Base-by-base conservation (phyloP, 64 coral and sea anemone genomes). In the Porites australiensis region DNA sequence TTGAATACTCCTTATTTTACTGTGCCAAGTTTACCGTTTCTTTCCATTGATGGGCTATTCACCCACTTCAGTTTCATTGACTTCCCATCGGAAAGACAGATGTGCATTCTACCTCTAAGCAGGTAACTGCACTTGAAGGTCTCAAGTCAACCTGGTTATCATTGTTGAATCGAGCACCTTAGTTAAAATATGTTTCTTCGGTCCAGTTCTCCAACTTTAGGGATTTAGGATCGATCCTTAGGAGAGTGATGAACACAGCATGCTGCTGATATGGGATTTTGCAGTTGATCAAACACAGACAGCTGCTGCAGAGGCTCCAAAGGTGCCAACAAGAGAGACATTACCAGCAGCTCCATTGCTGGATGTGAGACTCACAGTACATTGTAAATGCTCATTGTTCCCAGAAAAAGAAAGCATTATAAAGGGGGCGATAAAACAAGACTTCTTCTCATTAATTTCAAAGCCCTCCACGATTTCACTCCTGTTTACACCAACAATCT, bases 21-120 rank as follows among this genome's bases (percentile, higher is more conserved):
- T 21, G 66, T 60, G 21, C 85, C 85, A 18, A 73, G 69, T 74
- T 74, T 87, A 15, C 85, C 68, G 6, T 87, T 87, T 87, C 37
- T 87, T 2, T 16, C n/a, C 13, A 15, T 72, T 13, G 66, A 73
- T n/a, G 74, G 87, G 74, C 43, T 77, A 46, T 89, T 89, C 70
- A 55, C 23, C 12, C 87, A 89, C 52, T 77, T 77, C 2, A 77
- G 72, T 89, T 77, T 89, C 64, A 3, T 59, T 18, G 74, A 72
- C 15, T 77, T 8, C 44, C 87, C 77, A 51, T 77, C 71, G 45
- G 27, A 89, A 59, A 89, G 87, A 13, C 57, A 16, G 43, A 77
- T 77, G 23, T 58, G 22, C 6, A 63, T 77, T 55, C 22, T 77
- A 23, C 72, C 72, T 50, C 15, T 12, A 12, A 89, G 87, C 58